Conservation (phyloP, 2,113 vertebrate genomes). For the Sinocyclocheilus anshuiensis region DNA sequence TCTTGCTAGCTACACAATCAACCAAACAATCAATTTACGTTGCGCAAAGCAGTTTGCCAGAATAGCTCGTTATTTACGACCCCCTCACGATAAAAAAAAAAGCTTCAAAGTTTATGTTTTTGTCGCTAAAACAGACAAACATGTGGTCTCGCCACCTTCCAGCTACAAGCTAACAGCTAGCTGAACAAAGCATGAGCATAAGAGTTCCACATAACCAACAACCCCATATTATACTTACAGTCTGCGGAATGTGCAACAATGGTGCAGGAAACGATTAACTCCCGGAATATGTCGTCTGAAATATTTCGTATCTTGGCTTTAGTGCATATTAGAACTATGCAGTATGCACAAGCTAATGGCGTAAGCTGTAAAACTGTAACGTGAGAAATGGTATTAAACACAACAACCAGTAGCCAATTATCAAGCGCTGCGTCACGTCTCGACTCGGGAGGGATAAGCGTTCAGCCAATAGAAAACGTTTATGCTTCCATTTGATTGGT, state of each 20-base stretch:
- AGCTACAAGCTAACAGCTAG: constrained; percentile 34
- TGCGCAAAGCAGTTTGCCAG: not conserved
- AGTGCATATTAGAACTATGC: not conserved
- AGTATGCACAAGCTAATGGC: not conserved
- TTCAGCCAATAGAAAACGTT: constrained; percentile 31
- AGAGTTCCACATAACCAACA: not conserved
- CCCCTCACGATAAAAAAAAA: not conserved
- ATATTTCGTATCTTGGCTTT: not conserved
- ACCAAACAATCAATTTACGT: not conserved
- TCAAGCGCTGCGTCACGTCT: not conserved
- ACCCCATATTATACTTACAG: constrained; percentile 13
- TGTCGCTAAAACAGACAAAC: not conserved
- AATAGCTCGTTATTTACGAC: not conserved
- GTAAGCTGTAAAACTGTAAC: constrained; percentile 31
- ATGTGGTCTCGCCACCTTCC: constrained; percentile 6
- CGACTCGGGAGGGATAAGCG: not conserved
- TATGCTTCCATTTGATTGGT: not conserved
- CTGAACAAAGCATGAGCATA: not conserved
- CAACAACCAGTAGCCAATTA: constrained; percentile 44
- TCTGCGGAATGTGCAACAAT: not conserved
- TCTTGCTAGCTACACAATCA: not conserved
- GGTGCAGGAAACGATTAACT: not conserved
- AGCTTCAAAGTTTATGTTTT: not conserved
- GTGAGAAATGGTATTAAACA: constrained; percentile 30
- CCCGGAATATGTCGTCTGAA: not conserved